phyloP scores from a whole-genome alignment of 2,888 invertebrate genomes.

The Acanthosepion pharaonis region DNA sequence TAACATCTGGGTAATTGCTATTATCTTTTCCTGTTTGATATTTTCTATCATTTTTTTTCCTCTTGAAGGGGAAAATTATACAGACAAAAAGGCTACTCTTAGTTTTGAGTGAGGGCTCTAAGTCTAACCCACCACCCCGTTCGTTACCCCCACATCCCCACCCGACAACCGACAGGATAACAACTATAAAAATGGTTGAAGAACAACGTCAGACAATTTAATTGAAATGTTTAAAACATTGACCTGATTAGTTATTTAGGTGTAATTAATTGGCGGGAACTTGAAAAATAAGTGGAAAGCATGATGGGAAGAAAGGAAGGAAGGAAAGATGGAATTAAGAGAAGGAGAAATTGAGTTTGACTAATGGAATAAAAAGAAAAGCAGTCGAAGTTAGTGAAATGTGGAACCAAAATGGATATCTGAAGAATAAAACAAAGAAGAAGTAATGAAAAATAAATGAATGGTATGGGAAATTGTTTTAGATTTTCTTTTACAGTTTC shows the following conservation, averaged over 20 bases:
- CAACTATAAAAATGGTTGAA: neutral
- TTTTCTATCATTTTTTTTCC: neutral
- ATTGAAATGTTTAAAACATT: constrained; percentile 23
- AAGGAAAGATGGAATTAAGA: neutral
- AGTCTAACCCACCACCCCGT: neutral
- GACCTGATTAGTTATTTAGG: neutral
- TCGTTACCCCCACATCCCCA: neutral
- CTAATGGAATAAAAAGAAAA: neutral
- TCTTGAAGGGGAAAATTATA: neutral
- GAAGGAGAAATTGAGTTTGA: neutral
- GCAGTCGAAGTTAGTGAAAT: too few relatives aligned
- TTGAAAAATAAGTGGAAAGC: neutral
- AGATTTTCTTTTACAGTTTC: too few relatives aligned
- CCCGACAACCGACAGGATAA: neutral
- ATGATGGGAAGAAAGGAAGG: neutral
- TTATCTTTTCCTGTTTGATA: neutral
- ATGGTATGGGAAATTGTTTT: too few relatives aligned
- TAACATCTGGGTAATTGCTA: neutral
- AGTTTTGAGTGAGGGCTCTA: neutral
- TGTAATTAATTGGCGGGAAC: neutral
- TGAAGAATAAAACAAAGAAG: too few relatives aligned
- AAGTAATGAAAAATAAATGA: too few relatives aligned
- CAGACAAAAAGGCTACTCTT: constrained; percentile 11
- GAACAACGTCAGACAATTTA: constrained; percentile 33
- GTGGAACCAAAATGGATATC: too few relatives aligned